These are phyloP conservation scores for Drosophila ambigua DNA, from an alignment of 1,140 invertebrate species.

Conservation along the genomic window DNA sequence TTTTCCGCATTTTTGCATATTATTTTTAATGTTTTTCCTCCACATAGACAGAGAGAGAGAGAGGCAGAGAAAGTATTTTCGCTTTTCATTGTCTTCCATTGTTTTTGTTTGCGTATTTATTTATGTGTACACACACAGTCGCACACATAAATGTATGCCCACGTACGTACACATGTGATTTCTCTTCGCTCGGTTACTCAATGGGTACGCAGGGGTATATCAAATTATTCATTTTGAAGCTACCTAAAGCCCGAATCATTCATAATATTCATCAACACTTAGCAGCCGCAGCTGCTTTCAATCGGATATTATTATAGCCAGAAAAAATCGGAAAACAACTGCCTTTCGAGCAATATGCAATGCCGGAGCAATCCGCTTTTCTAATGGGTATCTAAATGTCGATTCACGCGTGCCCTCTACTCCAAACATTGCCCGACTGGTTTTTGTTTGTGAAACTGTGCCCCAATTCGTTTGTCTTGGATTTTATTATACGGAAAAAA, in stretches of 20 bases:
- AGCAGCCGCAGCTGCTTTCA: no score
- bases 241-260: no score
- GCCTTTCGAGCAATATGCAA: conserved; percentile 26
- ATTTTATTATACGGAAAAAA: conserved; percentile 73
- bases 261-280: no score
- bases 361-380: conserved; percentile 3
- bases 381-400: no score
- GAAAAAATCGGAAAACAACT: no score
- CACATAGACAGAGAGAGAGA: conserved; percentile 22
- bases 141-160: conserved; percentile 3
- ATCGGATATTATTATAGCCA: no score
- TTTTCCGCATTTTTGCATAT: conserved; percentile 77
- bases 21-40: conserved; percentile 73
- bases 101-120: conserved; percentile 65
- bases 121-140: conserved; percentile 48
- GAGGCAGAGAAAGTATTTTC: neutral
- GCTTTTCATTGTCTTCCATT: conserved; percentile 29
- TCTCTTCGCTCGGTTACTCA: conserved; percentile 19
- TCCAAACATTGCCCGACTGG: no score
- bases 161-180: conserved; percentile 37
- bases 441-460: conserved; percentile 20
- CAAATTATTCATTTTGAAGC: no score
- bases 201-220: no score
- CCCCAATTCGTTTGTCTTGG: conserved; percentile 77
- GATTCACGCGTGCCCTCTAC: no score